These are phyloP conservation scores for Apaloderma vittatum DNA, from an alignment of 2,113 vertebrate species.

Conservation along the genomic window DNA sequence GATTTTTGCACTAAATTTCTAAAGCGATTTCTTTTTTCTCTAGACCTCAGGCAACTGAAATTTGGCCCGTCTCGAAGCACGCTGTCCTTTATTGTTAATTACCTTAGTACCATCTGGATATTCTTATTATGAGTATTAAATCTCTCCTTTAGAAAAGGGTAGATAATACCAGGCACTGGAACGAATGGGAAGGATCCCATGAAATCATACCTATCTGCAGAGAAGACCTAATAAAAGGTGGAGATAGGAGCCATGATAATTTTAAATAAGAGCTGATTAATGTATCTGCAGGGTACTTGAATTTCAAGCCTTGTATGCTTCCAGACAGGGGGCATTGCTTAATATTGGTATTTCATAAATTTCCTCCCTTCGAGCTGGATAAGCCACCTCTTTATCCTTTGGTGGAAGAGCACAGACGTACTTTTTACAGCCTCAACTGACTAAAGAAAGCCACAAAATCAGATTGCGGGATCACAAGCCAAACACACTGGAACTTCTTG, in stretches of 20 bases:
- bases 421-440: neutral
- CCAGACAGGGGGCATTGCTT: neutral
- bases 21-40: slow-evolving; percentile 13
- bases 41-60: slow-evolving; percentile 15
- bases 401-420: neutral
- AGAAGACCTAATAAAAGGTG: neutral
- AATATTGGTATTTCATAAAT: slow-evolving; percentile 10
- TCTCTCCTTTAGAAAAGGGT: neutral
- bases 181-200: neutral
- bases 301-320: neutral
- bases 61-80: slow-evolving; percentile 2
- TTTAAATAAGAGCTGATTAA: neutral
- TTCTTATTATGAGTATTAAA: neutral
- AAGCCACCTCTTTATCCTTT: neutral
- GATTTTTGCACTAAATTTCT: slow-evolving; percentile 1
- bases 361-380: neutral
- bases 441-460: slow-evolving; percentile 10
- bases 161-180: neutral
- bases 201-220: neutral
- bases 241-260: neutral
- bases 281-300: neutral
- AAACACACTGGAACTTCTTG: slow-evolving; percentile 10
- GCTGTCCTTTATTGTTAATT: slow-evolving; percentile 32
- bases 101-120: slow-evolving; percentile 36
- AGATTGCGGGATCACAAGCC: neutral